These are phyloP conservation scores for Austrolebias charrua DNA, from an alignment of 2,797 vertebrate genomes.

Conservation along the genomic window DNA sequence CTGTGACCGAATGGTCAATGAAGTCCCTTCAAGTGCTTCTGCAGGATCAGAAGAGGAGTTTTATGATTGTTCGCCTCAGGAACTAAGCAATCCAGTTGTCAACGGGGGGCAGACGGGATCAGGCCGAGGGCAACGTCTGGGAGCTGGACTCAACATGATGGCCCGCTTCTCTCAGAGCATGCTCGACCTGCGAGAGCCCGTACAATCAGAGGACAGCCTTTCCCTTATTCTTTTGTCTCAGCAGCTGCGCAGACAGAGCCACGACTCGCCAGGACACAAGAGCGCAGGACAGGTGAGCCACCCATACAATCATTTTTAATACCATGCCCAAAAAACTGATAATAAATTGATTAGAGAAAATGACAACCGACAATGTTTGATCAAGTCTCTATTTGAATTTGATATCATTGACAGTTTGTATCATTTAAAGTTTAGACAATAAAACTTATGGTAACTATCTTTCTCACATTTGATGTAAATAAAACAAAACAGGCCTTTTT, in stretches of 20 bases:
- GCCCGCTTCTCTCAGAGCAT: slow-evolving; percentile 84
- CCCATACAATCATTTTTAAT: not conserved
- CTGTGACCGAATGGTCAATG: slow-evolving; percentile 70
- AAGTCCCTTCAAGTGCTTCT: slow-evolving; percentile 80
- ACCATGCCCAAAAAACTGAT: not conserved
- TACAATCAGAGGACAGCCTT: slow-evolving; percentile 47
- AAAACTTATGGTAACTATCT: not conserved
- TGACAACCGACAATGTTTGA: not conserved
- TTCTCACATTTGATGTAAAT: not conserved
- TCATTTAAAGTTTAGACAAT: not conserved
- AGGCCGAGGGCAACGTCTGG: slow-evolving; percentile 56
- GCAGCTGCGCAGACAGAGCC: slow-evolving; percentile 56
- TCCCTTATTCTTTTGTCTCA: slow-evolving; percentile 74
- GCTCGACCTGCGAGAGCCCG: slow-evolving; percentile 76
- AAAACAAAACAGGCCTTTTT: not conserved
- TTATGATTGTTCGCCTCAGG: slow-evolving; percentile 77
- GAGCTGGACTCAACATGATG: slow-evolving; percentile 81
- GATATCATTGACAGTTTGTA: not conserved
- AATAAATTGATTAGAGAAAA: not conserved
- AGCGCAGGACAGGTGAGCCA: slow-evolving; percentile 74
- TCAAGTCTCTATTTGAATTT: not conserved
- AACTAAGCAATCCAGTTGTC: slow-evolving; percentile 30
- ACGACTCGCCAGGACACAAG: slow-evolving; percentile 56
- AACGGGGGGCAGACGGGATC: slow-evolving; percentile 75
- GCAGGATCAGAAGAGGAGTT: slow-evolving; percentile 89